These are phyloP conservation scores for Drosophila pseudotalamancana DNA, from an alignment of 2,888 invertebrate genomes.

Conservation along the genomic window DNA sequence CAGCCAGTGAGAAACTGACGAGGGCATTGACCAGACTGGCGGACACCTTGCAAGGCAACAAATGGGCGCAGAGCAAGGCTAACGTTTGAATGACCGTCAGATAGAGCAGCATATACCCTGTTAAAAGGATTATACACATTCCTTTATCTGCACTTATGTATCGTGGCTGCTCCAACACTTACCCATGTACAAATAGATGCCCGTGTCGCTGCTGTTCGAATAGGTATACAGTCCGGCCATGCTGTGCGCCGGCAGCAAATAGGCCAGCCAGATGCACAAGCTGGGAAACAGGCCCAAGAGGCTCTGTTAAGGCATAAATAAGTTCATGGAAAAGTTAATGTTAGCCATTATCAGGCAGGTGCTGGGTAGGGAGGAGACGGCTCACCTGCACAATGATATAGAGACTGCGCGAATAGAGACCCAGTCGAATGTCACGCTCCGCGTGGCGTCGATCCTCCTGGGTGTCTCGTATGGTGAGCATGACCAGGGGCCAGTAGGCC, in stretches of 20 bases:
- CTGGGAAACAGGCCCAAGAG: slow-evolving; percentile 92
- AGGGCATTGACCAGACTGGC: slow-evolving; percentile 87
- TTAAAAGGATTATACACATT: background rate
- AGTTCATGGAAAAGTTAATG: background rate
- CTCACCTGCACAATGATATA: slow-evolving; percentile 92
- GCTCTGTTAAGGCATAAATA: slow-evolving; percentile 86
- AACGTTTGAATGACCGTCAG: slow-evolving; percentile 89
- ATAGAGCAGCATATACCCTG: slow-evolving; percentile 90
- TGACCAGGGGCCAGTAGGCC: slow-evolving; percentile 90
- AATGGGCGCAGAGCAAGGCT: slow-evolving; percentile 88
- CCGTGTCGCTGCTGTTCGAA: slow-evolving; percentile 87
- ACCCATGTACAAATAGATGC: slow-evolving; percentile 90
- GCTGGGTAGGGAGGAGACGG: background rate
- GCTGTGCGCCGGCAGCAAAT: slow-evolving; percentile 93
- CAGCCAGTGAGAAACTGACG: slow-evolving; percentile 86
- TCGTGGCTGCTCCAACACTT: slow-evolving; percentile 46
- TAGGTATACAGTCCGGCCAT: slow-evolving; percentile 93
- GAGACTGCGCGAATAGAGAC: slow-evolving; percentile 91
- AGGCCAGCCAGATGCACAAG: slow-evolving; percentile 92
- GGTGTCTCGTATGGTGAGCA: slow-evolving; percentile 85
- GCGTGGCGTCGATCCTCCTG: slow-evolving; percentile 87
- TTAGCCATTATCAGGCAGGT: background rate
- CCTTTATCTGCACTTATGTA: no score
- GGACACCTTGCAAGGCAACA: slow-evolving; percentile 88
- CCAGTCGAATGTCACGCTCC: slow-evolving; percentile 91